Conservation (phyloP, 1,140 invertebrate genomes). For the Lucilia cuprina region DNA sequence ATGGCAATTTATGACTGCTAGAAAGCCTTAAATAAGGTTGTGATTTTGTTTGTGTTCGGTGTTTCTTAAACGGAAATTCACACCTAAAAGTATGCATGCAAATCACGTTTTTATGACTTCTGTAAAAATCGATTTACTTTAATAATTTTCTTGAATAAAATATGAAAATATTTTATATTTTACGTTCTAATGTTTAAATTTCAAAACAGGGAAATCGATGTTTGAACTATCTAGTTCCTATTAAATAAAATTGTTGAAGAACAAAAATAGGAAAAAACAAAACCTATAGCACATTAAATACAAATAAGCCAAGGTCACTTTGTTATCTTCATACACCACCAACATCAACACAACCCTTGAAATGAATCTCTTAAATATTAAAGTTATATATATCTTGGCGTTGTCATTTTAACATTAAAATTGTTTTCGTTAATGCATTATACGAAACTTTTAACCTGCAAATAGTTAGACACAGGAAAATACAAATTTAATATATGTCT, state of each 20-base stretch:
- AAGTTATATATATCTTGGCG: background rate
- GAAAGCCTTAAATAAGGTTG: constrained; percentile 7
- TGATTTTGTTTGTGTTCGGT: background rate
- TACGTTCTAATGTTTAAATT: no score
- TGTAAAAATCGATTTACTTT: constrained; percentile 13
- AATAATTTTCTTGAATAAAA: background rate
- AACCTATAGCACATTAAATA: background rate
- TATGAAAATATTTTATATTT: background rate
- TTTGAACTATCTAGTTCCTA: background rate
- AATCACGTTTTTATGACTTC: constrained; percentile 33
- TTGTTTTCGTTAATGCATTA: background rate
- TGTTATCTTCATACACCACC: background rate
- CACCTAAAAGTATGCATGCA: constrained; percentile 26
- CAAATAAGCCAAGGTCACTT: constrained; percentile 3
- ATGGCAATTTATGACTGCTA: background rate
- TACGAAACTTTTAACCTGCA: background rate
- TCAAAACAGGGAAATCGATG: background rate
- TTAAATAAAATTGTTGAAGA: background rate
- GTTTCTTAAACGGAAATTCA: constrained; percentile 16
- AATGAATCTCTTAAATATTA: background rate
- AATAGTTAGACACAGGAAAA: background rate
- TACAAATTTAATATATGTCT: no score
- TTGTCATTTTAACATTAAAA: background rate
- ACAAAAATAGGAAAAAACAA: background rate
- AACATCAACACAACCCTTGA: background rate